Percentiles rank a stretch among this genome's conserved stretches.
Conservation (phyloP, 2,888 invertebrate species). For the Dendrolimus pini region DNA sequence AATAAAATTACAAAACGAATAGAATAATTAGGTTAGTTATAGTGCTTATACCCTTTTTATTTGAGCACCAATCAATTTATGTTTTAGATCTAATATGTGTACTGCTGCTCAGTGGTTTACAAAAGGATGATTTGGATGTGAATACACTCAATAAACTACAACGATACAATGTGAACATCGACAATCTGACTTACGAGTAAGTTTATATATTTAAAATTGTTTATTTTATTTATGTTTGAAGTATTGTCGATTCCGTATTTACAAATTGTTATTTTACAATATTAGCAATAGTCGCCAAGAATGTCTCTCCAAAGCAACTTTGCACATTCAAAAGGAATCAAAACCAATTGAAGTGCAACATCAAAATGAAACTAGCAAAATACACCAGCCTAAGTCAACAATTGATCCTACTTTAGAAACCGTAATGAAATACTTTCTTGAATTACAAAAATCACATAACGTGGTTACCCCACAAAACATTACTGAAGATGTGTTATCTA, state of each 20-base stretch:
- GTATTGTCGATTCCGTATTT: not conserved
- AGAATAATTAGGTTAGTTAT: too few relatives aligned
- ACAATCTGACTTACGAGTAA: slow-evolving; percentile 53
- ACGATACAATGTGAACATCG: slow-evolving; percentile 51
- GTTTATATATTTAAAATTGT: slow-evolving; percentile 21
- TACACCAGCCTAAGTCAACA: not conserved
- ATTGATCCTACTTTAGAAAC: slow-evolving; percentile 10
- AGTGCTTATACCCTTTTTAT: too few relatives aligned
- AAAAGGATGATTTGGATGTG: slow-evolving; percentile 57
- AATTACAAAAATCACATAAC: slow-evolving; percentile 1
- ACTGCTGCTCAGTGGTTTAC: slow-evolving; percentile 54
- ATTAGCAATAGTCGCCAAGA: slow-evolving; percentile 20
- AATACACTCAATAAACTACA: slow-evolving; percentile 46
- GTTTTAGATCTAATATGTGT: slow-evolving; percentile 65
- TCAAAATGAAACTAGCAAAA: slow-evolving; percentile 3
- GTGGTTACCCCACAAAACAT: not conserved
- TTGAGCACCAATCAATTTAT: too few relatives aligned
- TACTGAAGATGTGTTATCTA: not conserved
- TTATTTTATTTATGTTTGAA: not conserved
- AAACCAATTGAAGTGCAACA: slow-evolving; percentile 4
- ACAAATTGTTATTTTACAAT: slow-evolving; percentile 2
- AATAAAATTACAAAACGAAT: too few relatives aligned
- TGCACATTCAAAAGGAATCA: not conserved
- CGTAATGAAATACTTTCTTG: slow-evolving; percentile 2
- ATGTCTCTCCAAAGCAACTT: slow-evolving; percentile 15